Evolutionary conservation across 64 coral and sea anemone genomes (phyloP).

Genomic region (Astreopora myriophthalma): DNA sequence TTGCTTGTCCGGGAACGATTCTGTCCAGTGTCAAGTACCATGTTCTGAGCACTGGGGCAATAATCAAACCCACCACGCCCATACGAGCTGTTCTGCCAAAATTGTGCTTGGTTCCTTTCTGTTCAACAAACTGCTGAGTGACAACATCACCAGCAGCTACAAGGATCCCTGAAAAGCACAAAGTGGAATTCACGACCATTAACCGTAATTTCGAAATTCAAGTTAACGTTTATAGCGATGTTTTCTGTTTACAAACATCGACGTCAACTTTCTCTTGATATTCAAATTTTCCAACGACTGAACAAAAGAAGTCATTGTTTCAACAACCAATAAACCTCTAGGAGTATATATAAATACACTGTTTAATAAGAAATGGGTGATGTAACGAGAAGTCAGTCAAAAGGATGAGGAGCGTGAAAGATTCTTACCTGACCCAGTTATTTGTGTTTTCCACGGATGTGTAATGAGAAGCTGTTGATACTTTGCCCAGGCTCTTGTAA

Average conservation of each 20-base stretch:
- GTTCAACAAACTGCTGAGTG: slow-evolving; percentile 75
- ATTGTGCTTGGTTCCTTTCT: slow-evolving; percentile 59
- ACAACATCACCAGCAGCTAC: slow-evolving; percentile 78
- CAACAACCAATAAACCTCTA: no score
- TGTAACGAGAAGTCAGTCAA: no score
- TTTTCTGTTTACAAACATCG: no score
- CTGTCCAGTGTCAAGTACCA: slow-evolving; percentile 89
- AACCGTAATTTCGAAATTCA: no score
- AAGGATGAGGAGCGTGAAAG: background rate
- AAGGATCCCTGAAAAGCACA: slow-evolving; percentile 58
- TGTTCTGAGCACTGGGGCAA: slow-evolving; percentile 71
- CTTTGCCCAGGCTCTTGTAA: slow-evolving; percentile 56
- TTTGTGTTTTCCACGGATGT: slow-evolving; percentile 85
- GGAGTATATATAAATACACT: no score
- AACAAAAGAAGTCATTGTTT: no score
- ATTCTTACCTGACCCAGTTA: slow-evolving; percentile 56
- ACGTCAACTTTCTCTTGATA: no score
- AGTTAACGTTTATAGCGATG: no score
- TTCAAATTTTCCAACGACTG: no score
- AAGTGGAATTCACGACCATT: no score
- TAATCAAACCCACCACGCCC: slow-evolving; percentile 57
- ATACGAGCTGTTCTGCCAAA: slow-evolving; percentile 73
- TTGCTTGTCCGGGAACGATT: slow-evolving; percentile 52
- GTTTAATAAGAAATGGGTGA: no score
- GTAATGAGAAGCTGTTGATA: slow-evolving; percentile 64